These are phyloP conservation scores for Hydrozoanthus gracilis DNA, from an alignment of 92 coral and sea anemone species.

Conservation along the genomic window DNA sequence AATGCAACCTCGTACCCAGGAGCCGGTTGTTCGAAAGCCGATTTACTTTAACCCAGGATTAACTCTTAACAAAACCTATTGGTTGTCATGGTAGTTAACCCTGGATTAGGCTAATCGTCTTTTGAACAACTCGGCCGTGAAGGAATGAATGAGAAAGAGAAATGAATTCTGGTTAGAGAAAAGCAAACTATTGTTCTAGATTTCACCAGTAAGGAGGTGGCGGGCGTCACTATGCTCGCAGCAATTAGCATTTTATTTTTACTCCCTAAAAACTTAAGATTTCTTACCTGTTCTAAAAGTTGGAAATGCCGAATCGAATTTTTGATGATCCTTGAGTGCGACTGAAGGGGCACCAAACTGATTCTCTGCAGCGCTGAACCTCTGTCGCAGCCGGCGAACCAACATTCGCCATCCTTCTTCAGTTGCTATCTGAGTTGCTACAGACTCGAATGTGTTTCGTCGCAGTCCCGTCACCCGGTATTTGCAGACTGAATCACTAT, in stretches of 20 bases:
- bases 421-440: constrained; percentile 30
- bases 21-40: neutral
- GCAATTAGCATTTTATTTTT: neutral
- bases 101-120: too few species aligned
- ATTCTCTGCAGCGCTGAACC: neutral
- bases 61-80: too few species aligned
- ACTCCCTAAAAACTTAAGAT: neutral
- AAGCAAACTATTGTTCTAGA: too few species aligned
- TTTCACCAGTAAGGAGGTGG: too few species aligned
- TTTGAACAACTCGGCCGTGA: too few species aligned
- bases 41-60: too few species aligned
- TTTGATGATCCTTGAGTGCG: constrained; percentile 33
- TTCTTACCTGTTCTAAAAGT: constrained; percentile 38
- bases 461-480: constrained; percentile 40
- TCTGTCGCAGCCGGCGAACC: constrained; percentile 22
- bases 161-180: neutral
- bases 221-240: too few species aligned
- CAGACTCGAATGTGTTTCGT: constrained; percentile 31
- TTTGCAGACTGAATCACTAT: neutral
- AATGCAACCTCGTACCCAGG: too few species aligned
- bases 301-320: constrained; percentile 39
- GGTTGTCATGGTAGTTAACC: too few species aligned
- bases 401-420: constrained; percentile 27
- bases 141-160: neutral
- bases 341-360: neutral